Evolutionary conservation across 2,888 invertebrate genomes (phyloP), one percentile per base, ranked within the genome.

Genomic region (Metacarcinus magister): DNA sequence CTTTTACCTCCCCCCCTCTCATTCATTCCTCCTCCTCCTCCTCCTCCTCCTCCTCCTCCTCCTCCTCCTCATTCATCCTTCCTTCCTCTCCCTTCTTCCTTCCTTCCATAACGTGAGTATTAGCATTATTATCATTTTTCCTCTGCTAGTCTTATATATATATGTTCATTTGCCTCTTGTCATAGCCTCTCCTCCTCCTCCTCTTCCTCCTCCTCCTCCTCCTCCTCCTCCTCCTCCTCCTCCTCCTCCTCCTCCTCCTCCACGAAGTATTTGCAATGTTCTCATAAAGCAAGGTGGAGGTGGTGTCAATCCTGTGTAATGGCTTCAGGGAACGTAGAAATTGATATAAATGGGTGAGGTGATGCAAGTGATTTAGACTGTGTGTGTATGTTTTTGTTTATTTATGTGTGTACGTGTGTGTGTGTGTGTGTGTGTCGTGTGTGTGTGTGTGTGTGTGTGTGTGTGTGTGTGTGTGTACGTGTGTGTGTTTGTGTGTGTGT

Each of bases 21-120:
- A 67, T n/a, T 23, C 67, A 67, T 23, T 93, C 93, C 44, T 46
- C 44, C 93, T 93, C 32, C 44, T 46, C 46, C 60, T 93, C 67
- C 48, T 93, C 67, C 19, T 60, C 60, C 28, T 54, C 67, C 4
- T 67, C 67, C 67, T 67, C n/a, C 67, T 67, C n/a, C n/a, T 67
- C 67, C 67, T 67, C n/a, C n/a, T n/a, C n/a, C n/a, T 8, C n/a
- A 3, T 67, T 7, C 67, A n/a, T n/a, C 67, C 23, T n/a, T 4
- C 19, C n/a, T 23, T 60, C 60, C 60, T 60, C n/a, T 60, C 60
- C 16, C 46, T 46, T 48, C 48, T 13, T 48, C 48, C 48, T 13
- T 10, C 13, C 13, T 10, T 48, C 16, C 19, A 19, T 54, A 54
- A 10, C 54, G 19, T 19, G 39, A 54, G 13, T 16, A 54, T 54